Evolutionary conservation across 1,140 invertebrate species (phyloP), one percentile per base, ranked within the genome.

Genomic region (Eriocheir sinensis): DNA sequence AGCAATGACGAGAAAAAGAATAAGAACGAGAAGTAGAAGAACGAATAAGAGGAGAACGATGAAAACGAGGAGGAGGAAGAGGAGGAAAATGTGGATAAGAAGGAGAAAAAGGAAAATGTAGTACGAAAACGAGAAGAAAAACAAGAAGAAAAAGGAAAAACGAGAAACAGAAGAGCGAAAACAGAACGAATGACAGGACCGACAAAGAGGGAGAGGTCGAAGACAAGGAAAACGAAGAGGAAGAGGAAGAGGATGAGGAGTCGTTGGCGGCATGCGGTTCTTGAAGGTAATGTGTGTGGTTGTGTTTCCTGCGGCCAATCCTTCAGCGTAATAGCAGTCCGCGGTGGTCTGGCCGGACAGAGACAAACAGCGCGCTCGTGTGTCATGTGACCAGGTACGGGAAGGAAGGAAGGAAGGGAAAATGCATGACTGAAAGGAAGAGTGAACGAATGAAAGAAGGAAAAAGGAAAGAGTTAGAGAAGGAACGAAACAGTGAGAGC

Each of bases 201-300:
- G 80, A n/a, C 30, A n/a, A 83, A 27, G 30, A 83, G 12, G 80
- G 36, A 83, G 27, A 27, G 27, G 80, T 72, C 12, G 60, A 72
- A 72, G 60, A 72, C 12, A 72, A 83, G 36, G 80, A 9, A 38
- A 38, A n/a, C 36, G 30, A n/a, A n/a, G 30, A 83, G 30, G 9
- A 83, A 32, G 12, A 83, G 36, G 12, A 83, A 12, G 36, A 38
- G 80, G 12, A 83, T 12, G 30, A 38, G 30, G 80, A n/a, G 80
- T 12, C 60, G 60, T 72, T 17, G 48, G 48, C 48, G 21, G 21
- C n/a, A n/a, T n/a, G 60, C n/a, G 60, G 60, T n/a, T n/a, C 60
- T 72, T 72, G 60, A 27, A 72, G 60, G 60, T 72, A 72, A 72
- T 72, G 60, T 72, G 60, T 72, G 60, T 72, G 60, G 60, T 72